Base-by-base conservation (phyloP, 1,140 invertebrate species). In the Pissodes strobi region DNA sequence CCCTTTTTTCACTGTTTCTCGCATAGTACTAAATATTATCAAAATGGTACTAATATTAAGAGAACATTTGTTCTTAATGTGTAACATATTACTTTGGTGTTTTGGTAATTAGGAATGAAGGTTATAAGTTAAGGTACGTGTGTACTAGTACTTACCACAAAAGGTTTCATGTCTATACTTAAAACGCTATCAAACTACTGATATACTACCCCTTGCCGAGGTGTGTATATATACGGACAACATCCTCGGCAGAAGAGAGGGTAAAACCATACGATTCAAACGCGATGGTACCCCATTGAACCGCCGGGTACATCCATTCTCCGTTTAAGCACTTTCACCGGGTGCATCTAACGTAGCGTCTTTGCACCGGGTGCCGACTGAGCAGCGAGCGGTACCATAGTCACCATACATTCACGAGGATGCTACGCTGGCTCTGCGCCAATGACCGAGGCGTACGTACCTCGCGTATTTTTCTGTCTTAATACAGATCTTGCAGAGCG, bases 131-230 rank as follows among this genome's bases (percentile, higher is more conserved):
- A n/a, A n/a, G n/a, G n/a, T n/a, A n/a, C n/a, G n/a, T n/a, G n/a
- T n/a, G n/a, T n/a, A n/a, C n/a, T n/a, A n/a, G n/a, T 21, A 60
- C 72, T 72, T 70, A 73, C 72, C 66, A 73, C 41, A 69, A 73
- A 69, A 48, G 70, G 70, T 58, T 68, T 72, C 72, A 73, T 73
- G 68, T 72, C 52, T 67, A 37, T 46, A 49, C 61, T 57, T 62
- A 64, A 52, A 65, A 62, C 51, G 63, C 25, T 51, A 63, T 48
- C 57, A 70, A 52, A 58, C 49, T 63, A 69, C 70, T 73, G 70
- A 72, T 72, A 67, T 22, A 51, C 61, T 68, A 68, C 64, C 70
- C 70, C 52, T 67, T 39, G 15, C n/a, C 57, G 60, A 72, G 69
- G 67, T 67, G 68, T 65, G 57, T 69, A 66, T 73, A 67, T 73